A percentile compares a stretch with the other conserved stretches of the same genome.
Conservation (phyloP, 2,797 vertebrate species). For the Phylloscopus collybita region DNA sequence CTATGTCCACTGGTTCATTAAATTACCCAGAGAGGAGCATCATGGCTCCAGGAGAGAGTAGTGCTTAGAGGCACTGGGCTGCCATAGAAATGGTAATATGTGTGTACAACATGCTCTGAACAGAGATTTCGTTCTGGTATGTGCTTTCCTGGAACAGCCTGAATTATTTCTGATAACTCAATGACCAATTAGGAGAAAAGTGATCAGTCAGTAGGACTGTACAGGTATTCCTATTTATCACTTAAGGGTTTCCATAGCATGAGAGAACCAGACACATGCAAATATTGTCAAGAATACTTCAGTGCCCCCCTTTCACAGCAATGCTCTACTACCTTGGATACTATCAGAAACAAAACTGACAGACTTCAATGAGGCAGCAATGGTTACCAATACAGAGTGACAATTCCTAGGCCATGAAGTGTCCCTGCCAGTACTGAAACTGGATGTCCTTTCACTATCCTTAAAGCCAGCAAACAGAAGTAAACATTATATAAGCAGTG, state of each 20-base stretch:
- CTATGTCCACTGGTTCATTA: neutral
- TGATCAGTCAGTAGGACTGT: neutral
- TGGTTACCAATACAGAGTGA: neutral
- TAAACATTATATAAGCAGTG: neutral
- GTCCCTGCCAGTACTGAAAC: neutral
- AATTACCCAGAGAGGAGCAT: neutral
- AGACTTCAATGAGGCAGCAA: neutral
- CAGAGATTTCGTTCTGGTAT: neutral
- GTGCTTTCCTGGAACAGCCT: neutral
- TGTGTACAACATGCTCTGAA: neutral
- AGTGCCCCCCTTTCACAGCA: neutral
- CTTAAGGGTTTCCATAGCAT: neutral
- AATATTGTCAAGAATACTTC: neutral
- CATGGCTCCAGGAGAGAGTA: fast-evolving
- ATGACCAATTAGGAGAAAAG: neutral
- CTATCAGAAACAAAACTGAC: neutral
- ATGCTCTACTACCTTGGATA: neutral
- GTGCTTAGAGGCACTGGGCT: neutral
- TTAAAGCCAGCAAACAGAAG: neutral
- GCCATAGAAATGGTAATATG: neutral
- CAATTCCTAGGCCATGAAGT: neutral
- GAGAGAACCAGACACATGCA: neutral
- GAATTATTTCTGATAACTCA: neutral
- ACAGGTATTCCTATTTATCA: neutral
- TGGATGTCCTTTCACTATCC: neutral